Conservation (phyloP, 2,888 invertebrate species). For the Entomobrya proxima region DNA sequence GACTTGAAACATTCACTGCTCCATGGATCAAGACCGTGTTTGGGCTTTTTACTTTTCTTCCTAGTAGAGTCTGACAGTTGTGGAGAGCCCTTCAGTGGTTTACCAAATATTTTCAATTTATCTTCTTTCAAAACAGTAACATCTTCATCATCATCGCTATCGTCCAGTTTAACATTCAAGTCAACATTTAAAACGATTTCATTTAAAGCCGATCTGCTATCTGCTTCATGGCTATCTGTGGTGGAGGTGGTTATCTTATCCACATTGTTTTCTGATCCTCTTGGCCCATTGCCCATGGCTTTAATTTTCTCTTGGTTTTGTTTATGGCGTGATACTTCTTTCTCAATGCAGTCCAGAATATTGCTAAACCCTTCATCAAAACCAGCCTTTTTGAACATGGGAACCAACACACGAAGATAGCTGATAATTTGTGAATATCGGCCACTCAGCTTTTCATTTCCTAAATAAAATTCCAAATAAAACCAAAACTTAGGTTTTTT, state of each 20-base stretch:
- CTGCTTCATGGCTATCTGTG: neutral
- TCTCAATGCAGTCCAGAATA: slow-evolving; percentile 64
- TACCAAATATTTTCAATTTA: slow-evolving; percentile 44
- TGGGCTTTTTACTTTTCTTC: slow-evolving; percentile 5
- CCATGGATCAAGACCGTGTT: neutral
- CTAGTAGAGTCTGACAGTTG: neutral
- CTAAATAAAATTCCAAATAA: neutral
- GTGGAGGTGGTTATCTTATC: neutral
- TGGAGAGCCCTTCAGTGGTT: slow-evolving; percentile 42
- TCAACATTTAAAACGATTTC: slow-evolving; percentile 67
- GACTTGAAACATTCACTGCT: neutral
- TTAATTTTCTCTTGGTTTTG: slow-evolving; percentile 51
- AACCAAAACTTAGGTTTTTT: neutral
- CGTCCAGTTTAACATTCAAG: slow-evolving; percentile 21
- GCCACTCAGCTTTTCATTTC: slow-evolving; percentile 22
- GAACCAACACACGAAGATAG: slow-evolving; percentile 62
- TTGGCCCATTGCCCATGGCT: neutral
- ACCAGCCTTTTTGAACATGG: slow-evolving; percentile 50
- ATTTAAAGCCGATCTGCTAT: slow-evolving; percentile 57
- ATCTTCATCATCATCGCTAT: slow-evolving; percentile 46
- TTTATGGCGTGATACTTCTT: slow-evolving; percentile 53
- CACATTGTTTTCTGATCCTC: slow-evolving; percentile 2
- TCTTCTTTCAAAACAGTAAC: neutral
- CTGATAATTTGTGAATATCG: slow-evolving; percentile 58
- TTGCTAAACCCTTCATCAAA: slow-evolving; percentile 52